Base-by-base conservation (phyloP, 2,797 vertebrate species). In the Oreonectes daqikongensis region DNA sequence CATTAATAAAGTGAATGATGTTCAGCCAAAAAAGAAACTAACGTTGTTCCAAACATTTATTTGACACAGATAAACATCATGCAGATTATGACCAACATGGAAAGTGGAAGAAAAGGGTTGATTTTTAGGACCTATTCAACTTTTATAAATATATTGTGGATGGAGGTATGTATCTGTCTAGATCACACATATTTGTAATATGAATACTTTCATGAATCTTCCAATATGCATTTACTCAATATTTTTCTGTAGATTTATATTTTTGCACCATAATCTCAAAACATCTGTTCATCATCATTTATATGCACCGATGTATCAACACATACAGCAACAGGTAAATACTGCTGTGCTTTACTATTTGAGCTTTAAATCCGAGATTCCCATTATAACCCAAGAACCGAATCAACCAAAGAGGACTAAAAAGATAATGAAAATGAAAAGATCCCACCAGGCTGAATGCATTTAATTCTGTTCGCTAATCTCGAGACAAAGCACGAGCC, bases 391-490 rank as follows among this genome's bases (percentile, higher is more conserved):
- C 35, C 35, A 35, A 0, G 3, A 59, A 59, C 24, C 22, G 20
- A 57, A 15, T 14, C 10, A 53, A 53, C 80, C 75, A 87, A 77
- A 81, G 82, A 87, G 86, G 84, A 88, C 67, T 79, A 38, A 65
- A 69, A 84, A 88, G 88, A 88, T 87, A 83, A 71, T 59, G 79
- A 84, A 57, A 63, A 42, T 26, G 15, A 42, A 83, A 77, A 87
- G 83, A 84, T 71, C 80, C 82, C 24, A 59, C 6, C 15, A 30
- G 52, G 12, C 22, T 15, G 52, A 55, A 55, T 26, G 80, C 84
- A 78, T 90, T 90, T 89, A 90, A 90, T 89, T 90, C 86, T 83
- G 84, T 87, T 85, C 85, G 86, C 89, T 92, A 90, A 93, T 91
- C 87, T 88, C 89, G 89, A 88, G 87, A 90, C 84, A 84, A 84